phyloP scores from a whole-genome alignment of 2,113 vertebrate species.

The Chionodraco myersi region DNA sequence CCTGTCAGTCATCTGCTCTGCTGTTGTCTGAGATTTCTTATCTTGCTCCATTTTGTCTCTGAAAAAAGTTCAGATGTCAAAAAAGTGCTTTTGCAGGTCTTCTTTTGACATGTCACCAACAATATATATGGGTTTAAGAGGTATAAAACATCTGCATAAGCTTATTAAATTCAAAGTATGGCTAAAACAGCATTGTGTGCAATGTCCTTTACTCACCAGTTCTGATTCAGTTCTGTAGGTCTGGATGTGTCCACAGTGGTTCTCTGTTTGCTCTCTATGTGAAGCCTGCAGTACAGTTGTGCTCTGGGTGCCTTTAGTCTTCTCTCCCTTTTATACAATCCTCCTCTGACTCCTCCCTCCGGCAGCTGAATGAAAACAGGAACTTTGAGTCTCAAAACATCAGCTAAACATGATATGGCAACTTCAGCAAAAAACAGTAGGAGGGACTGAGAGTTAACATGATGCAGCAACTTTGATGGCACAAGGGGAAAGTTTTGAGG shows the following conservation, averaged over 20 bases:
- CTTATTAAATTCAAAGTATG: background rate
- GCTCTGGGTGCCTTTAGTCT: constrained; percentile 20
- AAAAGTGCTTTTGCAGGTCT: background rate
- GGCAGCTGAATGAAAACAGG: constrained; percentile 68
- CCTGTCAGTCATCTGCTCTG: constrained; percentile 61
- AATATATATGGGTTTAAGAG: background rate
- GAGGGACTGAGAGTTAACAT: constrained; percentile 67
- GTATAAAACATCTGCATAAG: background rate
- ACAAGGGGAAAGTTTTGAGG: background rate
- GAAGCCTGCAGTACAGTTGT: constrained; percentile 9
- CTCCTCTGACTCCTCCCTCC: constrained; percentile 56
- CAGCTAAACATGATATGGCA: constrained; percentile 73
- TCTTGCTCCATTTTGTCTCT: constrained; percentile 72
- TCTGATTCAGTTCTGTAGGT: constrained; percentile 8
- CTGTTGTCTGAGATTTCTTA: constrained; percentile 49
- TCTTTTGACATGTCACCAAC: background rate
- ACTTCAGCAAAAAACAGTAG: constrained; percentile 34
- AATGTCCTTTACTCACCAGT: constrained; percentile 62
- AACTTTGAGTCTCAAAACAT: constrained; percentile 43
- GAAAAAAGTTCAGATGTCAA: constrained; percentile 16
- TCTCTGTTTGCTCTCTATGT: constrained; percentile 14
- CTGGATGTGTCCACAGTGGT: background rate
- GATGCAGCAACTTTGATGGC: constrained; percentile 58
- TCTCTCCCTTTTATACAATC: constrained; percentile 60
- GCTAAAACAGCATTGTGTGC: background rate